phyloP scores from a whole-genome alignment of 2,797 vertebrate species.

The Octomys mimax region DNA sequence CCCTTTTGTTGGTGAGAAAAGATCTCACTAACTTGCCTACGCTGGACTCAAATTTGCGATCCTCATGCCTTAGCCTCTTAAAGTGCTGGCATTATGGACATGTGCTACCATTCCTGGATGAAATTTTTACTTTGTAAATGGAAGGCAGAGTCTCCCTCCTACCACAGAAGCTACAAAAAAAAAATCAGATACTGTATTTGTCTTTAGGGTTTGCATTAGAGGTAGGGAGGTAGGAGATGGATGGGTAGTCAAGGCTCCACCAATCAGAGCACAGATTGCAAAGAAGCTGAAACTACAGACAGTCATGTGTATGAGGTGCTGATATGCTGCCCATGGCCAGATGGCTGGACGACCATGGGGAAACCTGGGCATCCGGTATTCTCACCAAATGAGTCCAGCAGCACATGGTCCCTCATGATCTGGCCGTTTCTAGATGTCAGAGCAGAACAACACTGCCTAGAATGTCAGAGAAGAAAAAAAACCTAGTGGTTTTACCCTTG shows the following conservation, averaged over 20 bases:
- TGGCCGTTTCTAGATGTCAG: not conserved
- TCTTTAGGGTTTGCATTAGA: not conserved
- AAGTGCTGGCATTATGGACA: not conserved
- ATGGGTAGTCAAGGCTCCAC: not conserved
- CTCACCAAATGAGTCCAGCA: not conserved
- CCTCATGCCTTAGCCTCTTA: not conserved
- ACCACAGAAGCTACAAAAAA: not conserved
- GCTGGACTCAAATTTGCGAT: not conserved
- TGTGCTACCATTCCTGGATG: not conserved
- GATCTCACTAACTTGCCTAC: not conserved
- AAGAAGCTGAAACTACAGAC: not conserved
- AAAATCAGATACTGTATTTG: not conserved
- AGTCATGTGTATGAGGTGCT: not conserved
- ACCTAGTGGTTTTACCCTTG: not conserved
- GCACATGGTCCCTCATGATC: not conserved
- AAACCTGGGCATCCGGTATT: not conserved
- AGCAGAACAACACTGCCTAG: not conserved
- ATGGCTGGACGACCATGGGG: not conserved
- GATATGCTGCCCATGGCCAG: not conserved
- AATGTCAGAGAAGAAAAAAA: conserved; percentile 10
- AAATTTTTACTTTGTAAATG: conserved; percentile 14
- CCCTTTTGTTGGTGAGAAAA: not conserved
- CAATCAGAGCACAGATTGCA: not conserved
- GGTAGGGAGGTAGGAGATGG: not conserved
- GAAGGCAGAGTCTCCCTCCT: conserved; percentile 8